Percentiles rank a stretch among this genome's conserved stretches.
phyloP scores from a whole-genome alignment of 37 sponge, comb jelly and placozoan species.

The Diacarnus erythraeanus region DNA sequence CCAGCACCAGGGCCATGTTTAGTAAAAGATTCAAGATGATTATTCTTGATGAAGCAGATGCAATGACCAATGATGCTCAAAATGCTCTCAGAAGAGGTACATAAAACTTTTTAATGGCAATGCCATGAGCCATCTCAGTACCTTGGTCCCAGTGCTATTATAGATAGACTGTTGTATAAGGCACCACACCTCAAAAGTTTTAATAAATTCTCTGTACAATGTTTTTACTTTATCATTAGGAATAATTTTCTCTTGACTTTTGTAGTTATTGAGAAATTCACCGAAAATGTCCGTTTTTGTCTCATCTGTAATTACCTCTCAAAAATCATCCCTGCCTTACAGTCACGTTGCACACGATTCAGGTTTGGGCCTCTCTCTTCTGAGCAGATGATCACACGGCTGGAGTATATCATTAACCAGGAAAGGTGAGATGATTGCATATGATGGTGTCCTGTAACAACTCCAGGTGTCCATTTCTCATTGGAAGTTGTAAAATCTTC shows the following conservation, averaged over 20 bases:
- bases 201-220: no score
- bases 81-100: slow-evolving; percentile 94
- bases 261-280: slow-evolving; percentile 93
- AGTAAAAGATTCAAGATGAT: slow-evolving; percentile 93
- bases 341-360: slow-evolving; percentile 96
- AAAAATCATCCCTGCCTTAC: slow-evolving; percentile 96
- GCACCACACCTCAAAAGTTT: no score
- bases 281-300: slow-evolving; percentile 97
- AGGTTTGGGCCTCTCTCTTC: slow-evolving; percentile 90
- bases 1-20: slow-evolving; percentile 94
- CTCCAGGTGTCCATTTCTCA: no score
- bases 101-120: no score
- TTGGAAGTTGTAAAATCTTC: no score
- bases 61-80: slow-evolving; percentile 99
- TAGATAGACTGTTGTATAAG: no score
- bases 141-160: no score
- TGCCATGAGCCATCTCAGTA: no score
- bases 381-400: slow-evolving; percentile 80
- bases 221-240: no score
- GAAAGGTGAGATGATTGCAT: slow-evolving; percentile 60
- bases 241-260: neutral
- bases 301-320: slow-evolving; percentile 97
- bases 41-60: slow-evolving; percentile 97
- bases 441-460: no score
- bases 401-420: slow-evolving; percentile 78